Percentiles rank a stretch among this genome's conserved stretches.
These are phyloP conservation scores for Octomys mimax DNA, from an alignment of 2,797 vertebrate species.

Conservation along the genomic window DNA sequence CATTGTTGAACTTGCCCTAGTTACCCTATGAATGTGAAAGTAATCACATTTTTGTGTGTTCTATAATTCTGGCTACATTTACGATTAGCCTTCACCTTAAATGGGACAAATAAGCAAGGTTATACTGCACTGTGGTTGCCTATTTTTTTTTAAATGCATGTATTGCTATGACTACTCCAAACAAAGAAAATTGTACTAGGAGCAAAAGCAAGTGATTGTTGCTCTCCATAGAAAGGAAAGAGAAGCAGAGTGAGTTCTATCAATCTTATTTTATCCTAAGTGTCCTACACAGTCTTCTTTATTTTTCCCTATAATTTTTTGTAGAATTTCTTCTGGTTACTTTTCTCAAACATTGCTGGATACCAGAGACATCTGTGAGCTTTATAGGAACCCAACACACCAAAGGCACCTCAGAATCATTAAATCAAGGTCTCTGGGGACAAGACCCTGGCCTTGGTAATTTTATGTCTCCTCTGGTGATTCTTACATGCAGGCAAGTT, in stretches of 20 bases:
- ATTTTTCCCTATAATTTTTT: constrained; percentile 29
- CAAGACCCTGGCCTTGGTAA: not conserved
- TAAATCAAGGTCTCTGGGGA: not conserved
- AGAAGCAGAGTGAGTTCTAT: constrained; percentile 30
- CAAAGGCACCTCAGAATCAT: constrained; percentile 30
- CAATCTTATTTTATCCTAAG: not conserved
- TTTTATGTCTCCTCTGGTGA: constrained; percentile 45
- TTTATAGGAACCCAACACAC: constrained; percentile 11
- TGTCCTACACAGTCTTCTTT: constrained; percentile 26
- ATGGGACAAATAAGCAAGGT: constrained; percentile 43
- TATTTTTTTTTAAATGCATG: not conserved
- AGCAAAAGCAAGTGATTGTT: constrained; percentile 42
- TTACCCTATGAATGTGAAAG: constrained; percentile 54
- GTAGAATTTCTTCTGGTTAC: constrained; percentile 36
- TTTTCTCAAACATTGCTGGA: constrained; percentile 48
- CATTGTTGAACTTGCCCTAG: constrained; percentile 53
- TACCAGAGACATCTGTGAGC: constrained; percentile 16
- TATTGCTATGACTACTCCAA: constrained; percentile 63
- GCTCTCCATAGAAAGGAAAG: constrained; percentile 37
- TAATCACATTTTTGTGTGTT: constrained; percentile 66
- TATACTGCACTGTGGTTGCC: not conserved
- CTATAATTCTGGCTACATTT: constrained; percentile 63
- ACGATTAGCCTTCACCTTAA: constrained; percentile 61
- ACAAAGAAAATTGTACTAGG: constrained; percentile 65
- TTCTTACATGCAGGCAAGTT: not conserved